Evolutionary conservation across 2,113 vertebrate genomes (phyloP).

Genomic region (Passer montanus): DNA sequence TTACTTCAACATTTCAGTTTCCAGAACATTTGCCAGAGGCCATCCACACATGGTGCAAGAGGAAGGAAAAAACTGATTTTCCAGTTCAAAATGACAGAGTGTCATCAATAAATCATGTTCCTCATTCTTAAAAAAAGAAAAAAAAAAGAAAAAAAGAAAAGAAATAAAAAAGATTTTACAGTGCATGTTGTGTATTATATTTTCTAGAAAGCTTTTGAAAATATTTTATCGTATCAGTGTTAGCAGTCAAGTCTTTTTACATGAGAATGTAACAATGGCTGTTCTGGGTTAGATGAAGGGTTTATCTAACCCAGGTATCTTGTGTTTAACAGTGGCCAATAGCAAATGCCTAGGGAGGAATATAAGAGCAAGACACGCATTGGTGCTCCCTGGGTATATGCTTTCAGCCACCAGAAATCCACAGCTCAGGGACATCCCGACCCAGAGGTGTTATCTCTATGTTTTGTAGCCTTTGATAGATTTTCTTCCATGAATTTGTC

Average conservation of each 20-base stretch:
- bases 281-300: constrained; percentile 9
- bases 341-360: constrained; percentile 26
- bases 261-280: neutral
- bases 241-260: constrained; percentile 35
- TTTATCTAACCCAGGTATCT: constrained; percentile 57
- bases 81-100: neutral
- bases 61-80: neutral
- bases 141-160: neutral
- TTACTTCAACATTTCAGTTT: neutral
- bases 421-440: neutral
- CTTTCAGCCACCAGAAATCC: constrained; percentile 30
- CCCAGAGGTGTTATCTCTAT: constrained; percentile 37
- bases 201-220: constrained; percentile 38
- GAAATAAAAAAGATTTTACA: neutral
- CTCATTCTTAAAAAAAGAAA: neutral
- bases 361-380: neutral
- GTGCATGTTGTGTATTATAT: neutral
- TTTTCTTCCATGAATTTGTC: constrained; percentile 25
- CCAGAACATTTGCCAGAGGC: neutral
- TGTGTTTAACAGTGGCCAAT: constrained; percentile 26
- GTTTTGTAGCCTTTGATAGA: constrained; percentile 39
- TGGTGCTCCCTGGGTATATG: neutral
- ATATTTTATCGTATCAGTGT: constrained; percentile 39
- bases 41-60: neutral
- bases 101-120: neutral